These are phyloP conservation scores for Epinotia bilunana DNA, from an alignment of 2,888 invertebrate species.

Conservation along the genomic window DNA sequence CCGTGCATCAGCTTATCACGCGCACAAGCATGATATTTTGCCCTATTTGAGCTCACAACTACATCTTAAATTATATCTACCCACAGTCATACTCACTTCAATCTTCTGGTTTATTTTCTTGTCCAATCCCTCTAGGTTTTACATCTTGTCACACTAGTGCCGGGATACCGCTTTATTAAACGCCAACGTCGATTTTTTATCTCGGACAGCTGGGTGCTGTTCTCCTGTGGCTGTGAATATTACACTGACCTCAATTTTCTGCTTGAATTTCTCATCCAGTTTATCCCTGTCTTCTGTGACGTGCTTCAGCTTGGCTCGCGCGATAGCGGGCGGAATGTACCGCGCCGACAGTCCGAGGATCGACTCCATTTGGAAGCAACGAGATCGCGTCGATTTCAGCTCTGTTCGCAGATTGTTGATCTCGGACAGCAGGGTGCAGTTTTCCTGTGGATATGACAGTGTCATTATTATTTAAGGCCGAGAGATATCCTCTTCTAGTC, in stretches of 20 bases:
- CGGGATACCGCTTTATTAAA: no score
- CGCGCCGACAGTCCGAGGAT: constrained; percentile 86
- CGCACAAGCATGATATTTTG: no score
- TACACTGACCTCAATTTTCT: constrained; percentile 74
- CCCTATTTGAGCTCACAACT: no score
- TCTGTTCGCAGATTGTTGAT: constrained; percentile 90
- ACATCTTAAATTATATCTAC: no score
- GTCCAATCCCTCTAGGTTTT: not conserved
- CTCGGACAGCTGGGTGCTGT: no score
- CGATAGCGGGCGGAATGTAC: constrained; percentile 84
- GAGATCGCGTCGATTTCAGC: constrained; percentile 86
- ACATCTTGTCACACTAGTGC: not conserved
- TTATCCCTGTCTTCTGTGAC: constrained; percentile 86
- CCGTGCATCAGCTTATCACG: no score
- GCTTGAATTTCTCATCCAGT: constrained; percentile 83
- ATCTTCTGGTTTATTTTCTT: not conserved
- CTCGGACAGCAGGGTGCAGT: constrained; percentile 90
- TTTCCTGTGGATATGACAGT: constrained; percentile 82
- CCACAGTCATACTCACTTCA: not conserved
- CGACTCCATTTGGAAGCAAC: constrained; percentile 89
- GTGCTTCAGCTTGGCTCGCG: constrained; percentile 86
- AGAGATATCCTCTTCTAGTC: no score
- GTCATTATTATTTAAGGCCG: not conserved
- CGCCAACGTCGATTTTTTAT: no score
- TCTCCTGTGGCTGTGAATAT: not conserved